A percentile compares a stretch with the other conserved stretches of the same genome.
These are phyloP conservation scores for Mellilla xanthometata DNA, from an alignment of 2,888 invertebrate genomes.

Conservation along the genomic window DNA sequence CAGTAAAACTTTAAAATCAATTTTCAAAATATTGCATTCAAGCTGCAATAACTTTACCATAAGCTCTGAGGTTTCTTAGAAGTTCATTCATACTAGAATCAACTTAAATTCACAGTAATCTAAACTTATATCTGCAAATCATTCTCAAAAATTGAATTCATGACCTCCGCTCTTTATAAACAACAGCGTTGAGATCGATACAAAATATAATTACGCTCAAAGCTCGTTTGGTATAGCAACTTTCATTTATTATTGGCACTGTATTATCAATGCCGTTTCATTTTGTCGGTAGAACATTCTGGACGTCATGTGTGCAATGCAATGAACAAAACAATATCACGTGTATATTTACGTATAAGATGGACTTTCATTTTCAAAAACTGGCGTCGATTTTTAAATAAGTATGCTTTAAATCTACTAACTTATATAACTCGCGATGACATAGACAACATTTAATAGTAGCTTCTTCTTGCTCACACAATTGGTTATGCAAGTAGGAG, in stretches of 20 bases:
- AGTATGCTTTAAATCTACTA: too few relatives aligned
- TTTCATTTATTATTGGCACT: too few relatives aligned
- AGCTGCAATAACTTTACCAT: too few relatives aligned
- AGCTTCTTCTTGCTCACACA: too few relatives aligned
- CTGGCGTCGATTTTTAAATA: too few relatives aligned
- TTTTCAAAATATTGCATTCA: too few relatives aligned
- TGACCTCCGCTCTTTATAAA: conserved; percentile 49
- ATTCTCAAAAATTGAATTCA: conserved; percentile 47
- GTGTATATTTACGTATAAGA: too few relatives aligned
- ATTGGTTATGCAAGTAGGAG: too few relatives aligned
- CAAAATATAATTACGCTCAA: conserved; percentile 40
- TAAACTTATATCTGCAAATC: conserved; percentile 43
- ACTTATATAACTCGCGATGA: too few relatives aligned
- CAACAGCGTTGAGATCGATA: neutral
- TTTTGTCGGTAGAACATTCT: conserved; percentile 18
- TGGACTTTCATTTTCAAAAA: too few relatives aligned
- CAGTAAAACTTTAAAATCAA: too few relatives aligned
- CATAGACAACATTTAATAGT: too few relatives aligned
- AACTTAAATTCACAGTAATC: conserved; percentile 4
- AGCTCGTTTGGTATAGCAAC: conserved; percentile 38
- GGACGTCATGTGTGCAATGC: neutral
- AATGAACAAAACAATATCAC: neutral
- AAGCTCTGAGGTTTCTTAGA: neutral
- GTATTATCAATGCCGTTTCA: conserved; percentile 47
- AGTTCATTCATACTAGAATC: conserved; percentile 5